A percentile compares a stretch with the other conserved stretches of the same genome.
phyloP scores from a whole-genome alignment of 2,113 vertebrate species.

The Pithys albifrons region DNA sequence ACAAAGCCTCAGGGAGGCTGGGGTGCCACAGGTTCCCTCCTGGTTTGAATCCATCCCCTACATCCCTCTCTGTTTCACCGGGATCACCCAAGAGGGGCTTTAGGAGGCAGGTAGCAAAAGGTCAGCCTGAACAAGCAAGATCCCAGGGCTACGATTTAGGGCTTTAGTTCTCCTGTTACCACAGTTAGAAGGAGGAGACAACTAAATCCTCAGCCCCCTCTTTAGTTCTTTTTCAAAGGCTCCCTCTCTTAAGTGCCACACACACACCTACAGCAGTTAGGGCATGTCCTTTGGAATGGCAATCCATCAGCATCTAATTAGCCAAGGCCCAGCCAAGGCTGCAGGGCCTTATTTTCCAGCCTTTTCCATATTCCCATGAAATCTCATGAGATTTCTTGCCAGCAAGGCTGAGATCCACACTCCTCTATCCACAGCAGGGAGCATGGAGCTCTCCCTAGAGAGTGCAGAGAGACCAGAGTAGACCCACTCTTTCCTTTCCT shows the following conservation, averaged over 20 bases:
- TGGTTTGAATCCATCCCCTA: background rate
- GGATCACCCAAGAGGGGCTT: conserved; percentile 35
- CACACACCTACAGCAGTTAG: background rate
- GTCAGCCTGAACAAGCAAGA: conserved; percentile 9
- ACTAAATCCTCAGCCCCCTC: background rate
- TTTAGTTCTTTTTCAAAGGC: conserved; percentile 10
- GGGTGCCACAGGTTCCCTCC: background rate
- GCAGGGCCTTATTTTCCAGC: background rate
- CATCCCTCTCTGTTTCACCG: background rate
- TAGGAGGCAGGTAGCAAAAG: conserved; percentile 42
- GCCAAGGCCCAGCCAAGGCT: background rate
- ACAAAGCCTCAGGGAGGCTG: background rate
- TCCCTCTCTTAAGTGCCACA: background rate
- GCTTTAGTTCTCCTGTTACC: conserved; percentile 41
- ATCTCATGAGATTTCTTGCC: background rate
- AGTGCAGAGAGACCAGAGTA: background rate
- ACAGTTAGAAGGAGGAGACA: conserved; percentile 21
- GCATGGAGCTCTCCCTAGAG: background rate
- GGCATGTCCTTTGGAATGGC: background rate
- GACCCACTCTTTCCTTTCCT: background rate
- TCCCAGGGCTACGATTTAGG: background rate
- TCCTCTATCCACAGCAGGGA: background rate
- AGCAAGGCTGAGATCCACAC: background rate
- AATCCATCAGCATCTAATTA: conserved; percentile 20
- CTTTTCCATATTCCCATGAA: background rate